Evolutionary conservation across 1,140 invertebrate species (phyloP), one percentile per base, ranked within the genome.

Genomic region (Triops cancriformis): DNA sequence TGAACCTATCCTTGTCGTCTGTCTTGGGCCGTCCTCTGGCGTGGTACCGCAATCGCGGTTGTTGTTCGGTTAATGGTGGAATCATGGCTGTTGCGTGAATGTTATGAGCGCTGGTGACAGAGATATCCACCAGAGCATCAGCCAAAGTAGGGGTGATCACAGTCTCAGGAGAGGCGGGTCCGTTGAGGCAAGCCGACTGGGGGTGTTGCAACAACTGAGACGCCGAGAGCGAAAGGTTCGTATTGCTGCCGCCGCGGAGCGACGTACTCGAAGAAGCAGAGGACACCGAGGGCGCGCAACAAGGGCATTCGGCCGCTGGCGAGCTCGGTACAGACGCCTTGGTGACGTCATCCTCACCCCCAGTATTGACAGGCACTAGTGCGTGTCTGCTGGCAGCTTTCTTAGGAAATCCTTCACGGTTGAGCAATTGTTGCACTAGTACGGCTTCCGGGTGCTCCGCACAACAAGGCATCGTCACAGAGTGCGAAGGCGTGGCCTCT

Each of bases 1-100:
- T 92, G 82, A 92, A 92, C 77, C 91, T 86, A 82, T 89, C 91
- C 81, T 92, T 92, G 84, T 93, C 91, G 80, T 92, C 91, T 80
- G 92, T 85, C 84, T 92, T 92, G 76, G 81, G 90, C 90, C 75
- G 90, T 91, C 78, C 88, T 87, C 10, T 90, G 88, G 80, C 91
- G 90, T 64, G 14, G 51, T 64, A 64, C n/a, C 51, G 51, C 51
- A 64, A 23, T 64, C 51, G 51, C 51, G 51, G 51, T 23, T 64
- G 51, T 23, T 64, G 51, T 23, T 64, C 10, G 7, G 51, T 23
- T 64, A 64, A 64, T 23, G 23, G 18, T 18, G 51, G 51, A 4
- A 37, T 7, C 51, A 18, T 0, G 23, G 51, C 51, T 64, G 23
- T 23, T 64, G 51, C 51, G 51, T 4, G 10, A 4, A 23, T 9